Evolutionary conservation across 1,140 invertebrate species (phyloP).

Genomic region (Pissodes strobi): DNA sequence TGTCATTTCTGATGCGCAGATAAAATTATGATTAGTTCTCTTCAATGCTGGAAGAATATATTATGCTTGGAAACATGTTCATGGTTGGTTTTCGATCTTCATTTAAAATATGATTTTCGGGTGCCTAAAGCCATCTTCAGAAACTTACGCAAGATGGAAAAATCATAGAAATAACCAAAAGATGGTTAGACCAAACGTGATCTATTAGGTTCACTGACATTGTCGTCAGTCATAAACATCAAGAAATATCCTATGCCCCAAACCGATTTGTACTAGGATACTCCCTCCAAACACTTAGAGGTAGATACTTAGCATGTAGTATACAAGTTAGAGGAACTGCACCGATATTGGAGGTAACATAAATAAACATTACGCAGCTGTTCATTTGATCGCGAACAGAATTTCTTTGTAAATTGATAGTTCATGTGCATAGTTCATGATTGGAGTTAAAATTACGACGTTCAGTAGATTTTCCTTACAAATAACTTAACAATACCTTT

Average conservation of each 20-base stretch:
- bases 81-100: constrained; percentile 9
- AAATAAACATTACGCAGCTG: constrained; percentile 3
- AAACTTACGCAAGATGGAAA: constrained; percentile 1
- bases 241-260: neutral
- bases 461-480: constrained; percentile 1
- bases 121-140: neutral
- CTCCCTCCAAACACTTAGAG: constrained; percentile 3
- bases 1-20: neutral
- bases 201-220: neutral
- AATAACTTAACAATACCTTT: constrained; percentile 1
- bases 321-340: constrained; percentile 8
- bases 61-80: neutral
- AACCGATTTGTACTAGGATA: neutral
- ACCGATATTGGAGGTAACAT: constrained; percentile 1
- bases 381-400: neutral
- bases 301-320: constrained; percentile 1
- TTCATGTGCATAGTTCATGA: neutral
- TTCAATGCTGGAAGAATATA: neutral
- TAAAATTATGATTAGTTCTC: neutral
- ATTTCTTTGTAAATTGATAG: neutral
- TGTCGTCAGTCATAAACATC: constrained; percentile 7
- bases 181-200: neutral
- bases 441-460: neutral
- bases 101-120: constrained; percentile 12
- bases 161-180: neutral